These are phyloP conservation scores for Cacoxenus indagator DNA, from an alignment of 2,888 invertebrate genomes.

Conservation along the genomic window DNA sequence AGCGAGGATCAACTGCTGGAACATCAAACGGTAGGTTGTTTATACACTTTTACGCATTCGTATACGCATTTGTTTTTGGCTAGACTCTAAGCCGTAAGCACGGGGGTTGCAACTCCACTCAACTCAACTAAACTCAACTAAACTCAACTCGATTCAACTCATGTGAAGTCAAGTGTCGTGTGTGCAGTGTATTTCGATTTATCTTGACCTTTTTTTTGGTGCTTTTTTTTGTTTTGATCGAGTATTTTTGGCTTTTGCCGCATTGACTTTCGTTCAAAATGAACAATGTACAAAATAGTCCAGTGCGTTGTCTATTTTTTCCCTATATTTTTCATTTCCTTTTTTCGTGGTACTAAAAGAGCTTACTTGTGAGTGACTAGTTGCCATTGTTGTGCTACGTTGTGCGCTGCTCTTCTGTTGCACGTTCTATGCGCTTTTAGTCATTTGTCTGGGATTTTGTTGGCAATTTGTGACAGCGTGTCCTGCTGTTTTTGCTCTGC, in stretches of 20 bases:
- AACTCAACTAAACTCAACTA: no score
- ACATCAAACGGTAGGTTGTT: conserved; percentile 62
- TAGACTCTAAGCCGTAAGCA: no score
- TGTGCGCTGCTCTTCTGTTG: not conserved
- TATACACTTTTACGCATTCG: not conserved
- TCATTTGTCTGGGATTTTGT: conserved; percentile 32
- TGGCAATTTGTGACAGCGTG: conserved; percentile 43
- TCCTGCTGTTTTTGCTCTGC: conserved; percentile 20
- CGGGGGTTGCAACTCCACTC: no score
- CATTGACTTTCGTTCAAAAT: conserved; percentile 10
- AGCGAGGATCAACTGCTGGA: conserved; percentile 54
- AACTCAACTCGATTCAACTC: no score
- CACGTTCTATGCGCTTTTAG: conserved; percentile 8
- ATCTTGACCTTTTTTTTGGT: conserved; percentile 15
- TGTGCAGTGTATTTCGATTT: not conserved
- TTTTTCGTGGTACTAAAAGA: not conserved
- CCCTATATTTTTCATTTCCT: not conserved
- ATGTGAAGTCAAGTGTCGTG: not conserved
- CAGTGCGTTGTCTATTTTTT: not conserved
- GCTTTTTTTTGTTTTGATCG: conserved; percentile 15
- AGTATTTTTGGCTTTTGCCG: not conserved
- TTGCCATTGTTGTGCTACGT: no score
- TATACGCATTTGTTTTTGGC: not conserved
- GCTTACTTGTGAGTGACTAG: no score
- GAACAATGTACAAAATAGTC: conserved; percentile 6